These are phyloP conservation scores for Drosophila kepulauana DNA, from an alignment of 1,140 invertebrate genomes.

Conservation along the genomic window DNA sequence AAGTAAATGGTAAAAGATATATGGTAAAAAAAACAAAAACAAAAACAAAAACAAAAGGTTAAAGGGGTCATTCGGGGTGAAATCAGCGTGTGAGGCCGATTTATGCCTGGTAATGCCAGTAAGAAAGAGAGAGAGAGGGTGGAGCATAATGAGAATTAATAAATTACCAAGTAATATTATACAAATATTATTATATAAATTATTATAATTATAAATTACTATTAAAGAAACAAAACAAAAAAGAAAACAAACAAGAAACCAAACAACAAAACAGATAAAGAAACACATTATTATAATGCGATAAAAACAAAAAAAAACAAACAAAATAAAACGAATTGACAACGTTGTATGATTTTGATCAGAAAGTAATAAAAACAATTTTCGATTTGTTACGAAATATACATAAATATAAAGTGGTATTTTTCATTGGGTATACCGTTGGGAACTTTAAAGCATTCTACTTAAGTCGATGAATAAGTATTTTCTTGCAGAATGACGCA, in stretches of 20 bases:
- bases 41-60: conserved; percentile 27
- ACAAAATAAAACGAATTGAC: conserved; percentile 79
- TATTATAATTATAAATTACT: conserved; percentile 82
- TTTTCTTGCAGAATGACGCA: too few relatives aligned
- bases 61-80: conserved; percentile 22
- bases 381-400: conserved; percentile 85
- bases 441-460: not conserved
- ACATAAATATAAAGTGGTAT: conserved; percentile 64
- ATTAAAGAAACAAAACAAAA: conserved; percentile 69
- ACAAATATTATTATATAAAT: conserved; percentile 83
- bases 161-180: conserved; percentile 84
- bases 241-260: conserved; percentile 58
- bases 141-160: conserved; percentile 70
- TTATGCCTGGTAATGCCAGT: conserved; percentile 23
- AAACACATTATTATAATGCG: conserved; percentile 61
- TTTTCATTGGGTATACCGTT: conserved; percentile 22
- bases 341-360: conserved; percentile 85
- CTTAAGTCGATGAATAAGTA: too few relatives aligned
- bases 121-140: conserved; percentile 6
- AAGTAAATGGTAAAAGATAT: conserved; percentile 31
- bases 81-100: conserved; percentile 37
- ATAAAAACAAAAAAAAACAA: conserved; percentile 49
- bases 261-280: conserved; percentile 38
- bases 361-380: conserved; percentile 84
- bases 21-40: not conserved